Base-by-base conservation (phyloP, 1,140 invertebrate species). In the Apis cerana region DNA sequence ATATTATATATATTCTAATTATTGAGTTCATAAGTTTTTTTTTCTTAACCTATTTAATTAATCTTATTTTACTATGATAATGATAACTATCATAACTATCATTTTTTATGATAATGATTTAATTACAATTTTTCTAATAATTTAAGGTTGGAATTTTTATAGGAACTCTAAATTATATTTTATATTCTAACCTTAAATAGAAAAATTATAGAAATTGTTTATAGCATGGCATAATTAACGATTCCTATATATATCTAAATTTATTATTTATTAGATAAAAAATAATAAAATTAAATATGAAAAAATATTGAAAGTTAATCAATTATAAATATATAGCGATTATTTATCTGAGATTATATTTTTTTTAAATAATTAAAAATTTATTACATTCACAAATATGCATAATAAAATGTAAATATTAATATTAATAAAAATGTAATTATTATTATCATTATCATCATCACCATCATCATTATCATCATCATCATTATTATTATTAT, bases 251-350 rank as follows among this genome's bases (percentile, higher is more conserved):
- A 43, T 43, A 43, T 43, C 0, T 43, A 43, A 43, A 62, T 69
- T 50, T 19, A 3, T 48, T 27, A 54, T 23, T 62, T 27, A 11
- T 17, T 27, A 69, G 9, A 21, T 27, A 77, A 54, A 9, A 59
- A 50, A 12, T 70, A 69, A 75, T 27, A 12, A 13, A 17, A 68
- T 59, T 43, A 43, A 43, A 33, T 33, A 33, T 56, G 54, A 9
- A 82, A 64, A 52, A 21, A 65, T 76, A 27, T 13, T 43, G 33
- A 27, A 77, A 69, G 27, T 33, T 64, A 27, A 33, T 64, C 23
- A 27, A 64, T 3, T 15, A 1, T 17, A 64, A 15, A 19, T 64
- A 54, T 54, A 43, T 43, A 43, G 4, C 33, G 33, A 43, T 43
- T 43, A 43, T 43, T 43, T 43, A 43, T 43, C 33, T 43, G 33